Base-by-base conservation (phyloP, 2,797 vertebrate species). In the Macropus fuliginosus region DNA sequence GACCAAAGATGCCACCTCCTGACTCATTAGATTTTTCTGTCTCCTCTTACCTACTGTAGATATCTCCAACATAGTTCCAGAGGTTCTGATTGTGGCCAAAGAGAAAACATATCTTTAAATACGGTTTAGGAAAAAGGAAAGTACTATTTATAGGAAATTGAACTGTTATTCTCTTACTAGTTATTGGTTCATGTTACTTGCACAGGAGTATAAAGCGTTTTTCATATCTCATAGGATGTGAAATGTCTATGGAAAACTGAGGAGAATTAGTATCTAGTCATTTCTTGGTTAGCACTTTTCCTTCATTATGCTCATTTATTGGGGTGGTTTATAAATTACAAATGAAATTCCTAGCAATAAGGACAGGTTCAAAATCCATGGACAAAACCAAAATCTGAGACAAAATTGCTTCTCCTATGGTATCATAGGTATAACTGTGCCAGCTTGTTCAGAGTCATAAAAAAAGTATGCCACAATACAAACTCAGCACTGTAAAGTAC, bases 351-450 rank as follows among this genome's bases (percentile, higher is more conserved):
- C 52, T 96, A 54, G 81, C 95, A 96, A 95, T 93, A 93, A 96
- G 94, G 74, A 95, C 91, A 96, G 89, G 94, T 92, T 93, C 97
- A 96, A 97, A 93, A 96, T 54, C 93, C 57, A 89, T 92, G 94
- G 87, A 95, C 95, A 56, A 96, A 90, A 74, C 90, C 66, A 96
- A 96, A 74, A 56, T n/a, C 87, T 54, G 94, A 81, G 56, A 95
- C 34, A 54, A 54, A 96, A 91, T 92, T 92, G 50, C 55, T 8
- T 52, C 56, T 52, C 54, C 28, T 92, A 91, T 56, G 11, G 13
- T 90, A 56, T 92, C 66, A 12, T 31, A 92, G 91, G 52, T 56
- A 18, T 87, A 57, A 74, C 46, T 94, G 66, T 91, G 24, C 34
- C 40, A 91, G 55, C 27, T 91, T 74, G 95, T 74, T 34, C 31